phyloP scores from a whole-genome alignment of 2,888 invertebrate species.

The Folsomia manolachei region DNA sequence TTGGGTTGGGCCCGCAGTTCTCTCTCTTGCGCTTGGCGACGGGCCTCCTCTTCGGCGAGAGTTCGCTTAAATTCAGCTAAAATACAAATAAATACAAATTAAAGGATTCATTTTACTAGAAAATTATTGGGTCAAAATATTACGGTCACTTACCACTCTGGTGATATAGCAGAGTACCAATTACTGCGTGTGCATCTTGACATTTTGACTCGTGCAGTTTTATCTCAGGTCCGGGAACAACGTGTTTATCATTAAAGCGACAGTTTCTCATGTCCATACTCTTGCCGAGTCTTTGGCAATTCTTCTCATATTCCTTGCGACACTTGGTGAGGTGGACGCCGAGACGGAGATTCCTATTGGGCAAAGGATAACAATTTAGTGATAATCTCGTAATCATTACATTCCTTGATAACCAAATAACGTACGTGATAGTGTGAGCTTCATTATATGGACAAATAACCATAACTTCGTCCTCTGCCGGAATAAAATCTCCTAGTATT shows the following conservation, averaged over 20 bases:
- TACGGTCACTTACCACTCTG: conserved; percentile 24
- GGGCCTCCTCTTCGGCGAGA: not conserved
- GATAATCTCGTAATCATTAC: not conserved
- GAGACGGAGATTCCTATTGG: conserved; percentile 32
- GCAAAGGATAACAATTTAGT: not conserved
- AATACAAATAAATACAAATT: not conserved
- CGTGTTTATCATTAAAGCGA: conserved; percentile 34
- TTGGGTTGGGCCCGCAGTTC: too few species aligned
- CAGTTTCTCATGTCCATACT: conserved; percentile 29
- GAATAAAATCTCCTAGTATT: too few species aligned
- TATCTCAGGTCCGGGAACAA: conserved; percentile 33
- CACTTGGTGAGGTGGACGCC: conserved; percentile 44
- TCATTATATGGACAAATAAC: conserved; percentile 42
- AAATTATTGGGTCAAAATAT: not conserved
- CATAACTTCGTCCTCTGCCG: conserved; percentile 37
- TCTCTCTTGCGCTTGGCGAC: not conserved
- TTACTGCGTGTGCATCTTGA: conserved; percentile 31
- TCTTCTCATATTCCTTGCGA: conserved; percentile 33
- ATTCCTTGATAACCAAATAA: not conserved
- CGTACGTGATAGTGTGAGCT: conserved; percentile 41
- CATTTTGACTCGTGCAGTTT: conserved; percentile 38
- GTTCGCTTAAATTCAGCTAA: not conserved
- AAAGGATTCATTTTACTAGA: not conserved
- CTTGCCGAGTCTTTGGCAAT: conserved; percentile 14
- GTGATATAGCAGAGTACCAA: conserved; percentile 33